A percentile compares a stretch with the other conserved stretches of the same genome.
Conservation (phyloP, 2,113 vertebrate genomes). For the Eurypyga helias region DNA sequence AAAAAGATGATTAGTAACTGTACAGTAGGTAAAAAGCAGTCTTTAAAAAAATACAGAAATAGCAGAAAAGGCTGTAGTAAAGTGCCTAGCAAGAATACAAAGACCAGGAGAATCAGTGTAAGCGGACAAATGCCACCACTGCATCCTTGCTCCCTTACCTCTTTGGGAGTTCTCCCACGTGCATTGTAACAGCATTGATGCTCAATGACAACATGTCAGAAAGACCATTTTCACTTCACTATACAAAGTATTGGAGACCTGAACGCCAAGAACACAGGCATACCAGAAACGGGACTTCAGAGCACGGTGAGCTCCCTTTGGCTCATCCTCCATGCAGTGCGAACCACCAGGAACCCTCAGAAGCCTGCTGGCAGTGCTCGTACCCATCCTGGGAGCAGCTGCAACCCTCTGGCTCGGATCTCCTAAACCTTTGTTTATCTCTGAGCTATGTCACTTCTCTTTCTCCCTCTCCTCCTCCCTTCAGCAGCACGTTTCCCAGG, state of each 20-base stretch:
- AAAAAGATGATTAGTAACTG: constrained; percentile 49
- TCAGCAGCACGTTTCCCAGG: neutral
- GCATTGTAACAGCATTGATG: neutral
- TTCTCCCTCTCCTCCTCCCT: neutral
- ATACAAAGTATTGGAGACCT: neutral
- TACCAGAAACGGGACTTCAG: neutral
- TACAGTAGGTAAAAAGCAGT: constrained; percentile 60
- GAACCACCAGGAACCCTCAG: neutral
- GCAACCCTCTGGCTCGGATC: neutral
- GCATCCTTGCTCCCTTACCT: neutral
- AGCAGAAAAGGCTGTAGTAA: constrained; percentile 48
- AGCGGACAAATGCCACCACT: neutral
- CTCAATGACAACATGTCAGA: neutral
- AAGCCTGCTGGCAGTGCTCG: neutral
- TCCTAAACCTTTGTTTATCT: neutral
- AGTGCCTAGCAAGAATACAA: constrained; percentile 53
- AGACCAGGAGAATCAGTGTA: constrained; percentile 5
- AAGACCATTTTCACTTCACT: neutral
- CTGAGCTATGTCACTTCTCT: neutral
- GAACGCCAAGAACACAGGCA: neutral
- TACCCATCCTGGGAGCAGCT: neutral
- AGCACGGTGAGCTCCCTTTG: neutral
- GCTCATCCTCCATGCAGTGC: neutral
- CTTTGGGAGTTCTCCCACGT: neutral
- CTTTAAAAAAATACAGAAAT: constrained; percentile 40